Conservation (phyloP, 2,113 vertebrate genomes). For the Numida meleagris region DNA sequence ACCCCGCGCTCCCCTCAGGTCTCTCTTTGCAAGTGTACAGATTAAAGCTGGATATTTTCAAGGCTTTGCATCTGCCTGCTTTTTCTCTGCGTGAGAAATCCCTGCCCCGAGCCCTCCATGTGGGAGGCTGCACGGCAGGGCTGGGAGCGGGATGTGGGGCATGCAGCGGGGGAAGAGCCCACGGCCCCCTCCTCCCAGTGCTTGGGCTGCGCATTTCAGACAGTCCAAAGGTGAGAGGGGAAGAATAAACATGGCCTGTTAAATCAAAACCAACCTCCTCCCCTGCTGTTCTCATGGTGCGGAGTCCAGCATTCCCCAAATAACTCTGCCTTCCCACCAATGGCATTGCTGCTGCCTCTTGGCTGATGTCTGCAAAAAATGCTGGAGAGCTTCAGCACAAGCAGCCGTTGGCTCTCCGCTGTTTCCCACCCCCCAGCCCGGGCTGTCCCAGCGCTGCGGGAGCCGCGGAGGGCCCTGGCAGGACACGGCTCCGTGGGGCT, state of each 20-base stretch:
- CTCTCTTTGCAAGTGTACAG: constrained; percentile 24
- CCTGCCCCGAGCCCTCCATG: not conserved
- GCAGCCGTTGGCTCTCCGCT: constrained; percentile 18
- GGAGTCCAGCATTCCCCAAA: constrained; percentile 74
- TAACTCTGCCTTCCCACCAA: constrained; percentile 71
- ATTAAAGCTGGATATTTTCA: constrained; percentile 56
- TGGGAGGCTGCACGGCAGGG: constrained; percentile 1
- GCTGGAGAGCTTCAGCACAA: constrained; percentile 30
- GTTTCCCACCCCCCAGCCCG: not conserved
- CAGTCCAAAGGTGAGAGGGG: constrained; percentile 69
- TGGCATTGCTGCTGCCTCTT: constrained; percentile 32
- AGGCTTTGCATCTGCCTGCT: constrained; percentile 21
- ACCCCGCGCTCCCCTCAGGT: not conserved
- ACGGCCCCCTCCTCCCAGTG: fast-evolving
- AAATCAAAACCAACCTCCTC: constrained; percentile 73
- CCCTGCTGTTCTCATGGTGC: constrained; percentile 67
- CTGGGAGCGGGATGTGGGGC: too few relatives aligned
- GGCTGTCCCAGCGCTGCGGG: not conserved
- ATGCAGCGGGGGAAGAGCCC: not conserved
- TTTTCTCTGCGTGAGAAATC: constrained; percentile 9
- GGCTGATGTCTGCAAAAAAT: constrained; percentile 66
- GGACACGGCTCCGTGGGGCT: not conserved
- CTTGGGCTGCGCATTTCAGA: constrained; percentile 16
- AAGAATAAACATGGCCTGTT: constrained; percentile 64
- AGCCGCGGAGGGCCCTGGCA: not conserved